A percentile compares a stretch with the other conserved stretches of the same genome.
phyloP scores from a whole-genome alignment of 2,888 invertebrate species.

The Colostygia pectinataria region DNA sequence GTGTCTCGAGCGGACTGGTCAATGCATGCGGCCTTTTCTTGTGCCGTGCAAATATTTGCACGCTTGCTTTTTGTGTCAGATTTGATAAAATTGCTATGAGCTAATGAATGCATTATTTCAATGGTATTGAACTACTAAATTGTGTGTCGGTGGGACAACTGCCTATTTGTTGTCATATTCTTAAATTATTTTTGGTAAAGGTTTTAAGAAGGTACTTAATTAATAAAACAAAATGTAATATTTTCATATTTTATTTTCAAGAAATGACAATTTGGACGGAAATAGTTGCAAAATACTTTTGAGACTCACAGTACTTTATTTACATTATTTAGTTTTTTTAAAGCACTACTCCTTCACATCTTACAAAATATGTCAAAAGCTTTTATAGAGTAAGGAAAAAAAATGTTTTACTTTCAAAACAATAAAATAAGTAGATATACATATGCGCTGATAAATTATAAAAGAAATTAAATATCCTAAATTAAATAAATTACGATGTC shows the following conservation, averaged over 20 bases:
- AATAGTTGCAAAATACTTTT: slow-evolving; percentile 43
- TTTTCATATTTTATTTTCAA: slow-evolving; percentile 51
- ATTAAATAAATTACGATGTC: slow-evolving; percentile 82
- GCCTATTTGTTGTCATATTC: no score
- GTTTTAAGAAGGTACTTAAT: not conserved
- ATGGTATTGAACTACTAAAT: no score
- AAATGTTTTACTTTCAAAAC: slow-evolving; percentile 65
- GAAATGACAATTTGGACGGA: slow-evolving; percentile 73
- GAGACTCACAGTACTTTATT: slow-evolving; percentile 49
- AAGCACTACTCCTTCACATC: slow-evolving; percentile 58
- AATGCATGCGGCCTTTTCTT: slow-evolving; percentile 27
- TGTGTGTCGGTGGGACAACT: no score
- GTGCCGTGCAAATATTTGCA: slow-evolving; percentile 30
- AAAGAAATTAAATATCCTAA: slow-evolving; percentile 74
- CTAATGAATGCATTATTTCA: no score
- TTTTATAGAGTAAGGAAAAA: slow-evolving; percentile 51
- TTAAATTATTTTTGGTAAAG: not conserved
- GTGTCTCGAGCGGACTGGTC: slow-evolving; percentile 41
- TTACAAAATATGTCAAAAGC: slow-evolving; percentile 62
- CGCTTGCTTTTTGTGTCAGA: slow-evolving; percentile 22
- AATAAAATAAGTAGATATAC: slow-evolving; percentile 72
- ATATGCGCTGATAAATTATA: slow-evolving; percentile 75
- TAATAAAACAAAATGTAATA: slow-evolving; percentile 25
- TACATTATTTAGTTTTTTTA: slow-evolving; percentile 52
- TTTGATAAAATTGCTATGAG: slow-evolving; percentile 4